Conservation (phyloP, 2,888 invertebrate species). For the Muschampia plurimacula region DNA sequence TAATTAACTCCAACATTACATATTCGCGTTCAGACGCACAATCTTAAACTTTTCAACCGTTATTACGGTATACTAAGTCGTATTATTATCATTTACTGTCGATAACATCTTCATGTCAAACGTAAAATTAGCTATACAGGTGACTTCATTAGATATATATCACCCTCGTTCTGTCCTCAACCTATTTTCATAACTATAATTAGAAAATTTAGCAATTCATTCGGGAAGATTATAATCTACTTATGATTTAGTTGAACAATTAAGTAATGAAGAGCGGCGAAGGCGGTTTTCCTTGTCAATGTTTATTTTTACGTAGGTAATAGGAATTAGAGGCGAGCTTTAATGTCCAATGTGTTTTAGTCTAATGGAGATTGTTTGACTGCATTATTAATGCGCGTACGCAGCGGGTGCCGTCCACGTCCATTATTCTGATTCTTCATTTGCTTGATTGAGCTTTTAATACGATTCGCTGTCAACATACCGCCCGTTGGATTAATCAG, state of each 20-base stretch:
- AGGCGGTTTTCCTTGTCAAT: constrained; percentile 41
- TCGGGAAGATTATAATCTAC: constrained; percentile 68
- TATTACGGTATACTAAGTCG: constrained; percentile 28
- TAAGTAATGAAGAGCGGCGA: constrained; percentile 49
- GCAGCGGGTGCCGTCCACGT: constrained; percentile 75
- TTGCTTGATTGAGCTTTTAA: constrained; percentile 86
- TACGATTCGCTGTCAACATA: constrained; percentile 80
- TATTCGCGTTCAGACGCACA: neutral
- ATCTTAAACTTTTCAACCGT: constrained; percentile 13
- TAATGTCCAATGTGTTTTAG: constrained; percentile 72
- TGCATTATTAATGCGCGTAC: constrained; percentile 84
- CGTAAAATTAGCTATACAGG: constrained; percentile 46
- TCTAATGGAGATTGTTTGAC: constrained; percentile 84
- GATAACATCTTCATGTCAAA: constrained; percentile 49
- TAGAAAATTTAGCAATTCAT: constrained; percentile 77
- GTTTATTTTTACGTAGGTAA: constrained; percentile 42
- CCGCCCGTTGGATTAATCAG: constrained; percentile 73
- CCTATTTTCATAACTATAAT: constrained; percentile 64
- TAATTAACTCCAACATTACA: constrained; percentile 5
- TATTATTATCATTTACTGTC: constrained; percentile 3
- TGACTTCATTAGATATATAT: constrained; percentile 55
- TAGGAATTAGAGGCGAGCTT: constrained; percentile 55
- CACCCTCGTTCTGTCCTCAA: constrained; percentile 51
- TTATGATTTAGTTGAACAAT: constrained; percentile 52
- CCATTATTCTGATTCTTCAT: constrained; percentile 85